Percentiles rank a stretch among this genome's conserved stretches.
These are phyloP conservation scores for Psix sp. DNA, from an alignment of 1,140 invertebrate genomes.

Conservation along the genomic window DNA sequence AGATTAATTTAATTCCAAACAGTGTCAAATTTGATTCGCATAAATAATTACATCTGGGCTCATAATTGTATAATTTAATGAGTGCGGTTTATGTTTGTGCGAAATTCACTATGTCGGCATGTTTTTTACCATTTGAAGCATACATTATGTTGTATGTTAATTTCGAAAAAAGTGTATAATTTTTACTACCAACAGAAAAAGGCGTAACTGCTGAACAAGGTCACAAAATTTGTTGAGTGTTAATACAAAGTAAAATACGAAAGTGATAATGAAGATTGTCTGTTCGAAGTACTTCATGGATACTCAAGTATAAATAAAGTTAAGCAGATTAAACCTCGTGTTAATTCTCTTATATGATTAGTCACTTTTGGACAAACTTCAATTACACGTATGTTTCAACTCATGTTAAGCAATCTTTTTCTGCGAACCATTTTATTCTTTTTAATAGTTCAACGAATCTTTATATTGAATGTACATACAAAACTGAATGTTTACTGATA, in stretches of 20 bases:
- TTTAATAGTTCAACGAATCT: no score
- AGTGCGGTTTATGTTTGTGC: no score
- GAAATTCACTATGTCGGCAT: no score
- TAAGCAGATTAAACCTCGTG: slow-evolving; percentile 23
- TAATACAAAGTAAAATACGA: slow-evolving; percentile 16
- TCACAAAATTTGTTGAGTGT: slow-evolving; percentile 15
- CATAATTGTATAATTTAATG: no score
- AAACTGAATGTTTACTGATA: no score
- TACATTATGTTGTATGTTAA: no score
- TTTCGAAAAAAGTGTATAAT: no score
- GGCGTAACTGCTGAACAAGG: slow-evolving; percentile 3
- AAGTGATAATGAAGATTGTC: slow-evolving; percentile 18
- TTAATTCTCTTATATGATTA: slow-evolving; percentile 15
- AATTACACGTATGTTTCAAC: slow-evolving; percentile 1
- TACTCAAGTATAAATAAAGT: slow-evolving; percentile 17
- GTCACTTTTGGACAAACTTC: slow-evolving; percentile 14
- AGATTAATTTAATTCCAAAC: slow-evolving; percentile 32
- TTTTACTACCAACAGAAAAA: no score
- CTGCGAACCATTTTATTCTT: no score
- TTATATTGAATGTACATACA: no score
- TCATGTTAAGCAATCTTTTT: no score
- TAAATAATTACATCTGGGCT: slow-evolving; percentile 15
- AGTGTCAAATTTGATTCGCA: slow-evolving; percentile 9
- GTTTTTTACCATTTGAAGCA: no score
- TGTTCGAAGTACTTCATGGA: slow-evolving; percentile 13